These are phyloP conservation scores for Shinisaurus crocodilurus DNA, from an alignment of 2,113 vertebrate species.

Conservation along the genomic window DNA sequence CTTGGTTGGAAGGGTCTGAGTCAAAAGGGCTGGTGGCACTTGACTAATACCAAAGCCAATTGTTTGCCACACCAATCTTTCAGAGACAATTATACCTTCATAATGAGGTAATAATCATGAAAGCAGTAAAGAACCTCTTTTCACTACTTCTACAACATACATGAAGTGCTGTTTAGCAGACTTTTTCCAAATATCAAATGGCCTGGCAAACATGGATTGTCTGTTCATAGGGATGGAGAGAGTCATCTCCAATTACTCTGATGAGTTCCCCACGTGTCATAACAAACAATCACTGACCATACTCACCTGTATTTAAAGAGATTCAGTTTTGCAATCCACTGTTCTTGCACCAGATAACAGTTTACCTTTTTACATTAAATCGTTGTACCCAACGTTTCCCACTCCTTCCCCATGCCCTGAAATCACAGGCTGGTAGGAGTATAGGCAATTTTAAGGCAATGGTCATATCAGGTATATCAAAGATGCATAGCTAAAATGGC, in stretches of 20 bases:
- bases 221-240: background rate
- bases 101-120: background rate
- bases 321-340: background rate
- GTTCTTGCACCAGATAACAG: background rate
- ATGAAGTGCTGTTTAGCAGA: background rate
- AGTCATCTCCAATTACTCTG: background rate
- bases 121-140: background rate
- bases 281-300: background rate
- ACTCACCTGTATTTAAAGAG: background rate
- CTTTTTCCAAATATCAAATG: background rate
- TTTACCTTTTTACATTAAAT: background rate
- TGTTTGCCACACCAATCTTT: background rate
- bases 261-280: background rate
- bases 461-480: too few species aligned
- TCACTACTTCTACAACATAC: background rate
- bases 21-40: background rate
- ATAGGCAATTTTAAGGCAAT: too few species aligned
- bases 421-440: background rate
- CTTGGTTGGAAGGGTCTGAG: background rate
- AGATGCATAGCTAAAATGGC: too few species aligned
- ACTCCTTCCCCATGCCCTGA: too few species aligned
- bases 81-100: background rate
- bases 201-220: background rate
- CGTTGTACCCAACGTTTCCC: background rate
- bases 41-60: background rate